Conservation (phyloP, 2,797 vertebrate genomes). For the Nyctalus aviator region DNA sequence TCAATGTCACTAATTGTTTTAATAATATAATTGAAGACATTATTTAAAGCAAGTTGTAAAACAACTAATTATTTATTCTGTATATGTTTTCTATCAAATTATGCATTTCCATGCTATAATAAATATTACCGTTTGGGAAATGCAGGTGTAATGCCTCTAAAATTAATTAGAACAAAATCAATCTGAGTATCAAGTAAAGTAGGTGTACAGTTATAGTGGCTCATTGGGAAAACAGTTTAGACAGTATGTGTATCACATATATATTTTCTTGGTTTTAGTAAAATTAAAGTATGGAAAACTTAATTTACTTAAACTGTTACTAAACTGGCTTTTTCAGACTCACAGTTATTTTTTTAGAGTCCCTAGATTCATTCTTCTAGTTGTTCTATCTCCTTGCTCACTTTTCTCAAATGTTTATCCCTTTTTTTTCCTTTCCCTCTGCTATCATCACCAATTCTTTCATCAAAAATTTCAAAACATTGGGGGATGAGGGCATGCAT, state of each 20-base stretch:
- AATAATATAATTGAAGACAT: constrained; percentile 87
- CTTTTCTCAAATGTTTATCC: not conserved
- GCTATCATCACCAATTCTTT: not conserved
- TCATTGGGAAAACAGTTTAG: not conserved
- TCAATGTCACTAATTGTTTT: constrained; percentile 86
- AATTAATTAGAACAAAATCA: constrained; percentile 63
- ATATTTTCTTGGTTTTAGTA: not conserved
- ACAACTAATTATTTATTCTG: constrained; percentile 86
- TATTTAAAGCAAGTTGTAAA: constrained; percentile 85
- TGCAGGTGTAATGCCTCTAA: constrained; percentile 57
- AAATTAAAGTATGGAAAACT: not conserved
- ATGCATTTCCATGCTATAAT: constrained; percentile 74
- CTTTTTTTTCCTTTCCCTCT: not conserved
- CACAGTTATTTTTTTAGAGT: not conserved
- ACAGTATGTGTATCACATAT: not conserved
- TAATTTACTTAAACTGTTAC: not conserved
- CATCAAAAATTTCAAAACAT: not conserved
- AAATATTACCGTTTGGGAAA: constrained; percentile 69
- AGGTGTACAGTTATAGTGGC: not conserved
- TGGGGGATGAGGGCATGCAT: no score
- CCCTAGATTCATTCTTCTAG: not conserved
- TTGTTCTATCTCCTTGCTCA: not conserved
- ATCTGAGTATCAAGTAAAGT: constrained; percentile 33
- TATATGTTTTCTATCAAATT: constrained; percentile 84
- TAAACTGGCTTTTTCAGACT: not conserved